Base-by-base conservation (phyloP, 2,888 invertebrate genomes). In the Melipona beecheii region DNA sequence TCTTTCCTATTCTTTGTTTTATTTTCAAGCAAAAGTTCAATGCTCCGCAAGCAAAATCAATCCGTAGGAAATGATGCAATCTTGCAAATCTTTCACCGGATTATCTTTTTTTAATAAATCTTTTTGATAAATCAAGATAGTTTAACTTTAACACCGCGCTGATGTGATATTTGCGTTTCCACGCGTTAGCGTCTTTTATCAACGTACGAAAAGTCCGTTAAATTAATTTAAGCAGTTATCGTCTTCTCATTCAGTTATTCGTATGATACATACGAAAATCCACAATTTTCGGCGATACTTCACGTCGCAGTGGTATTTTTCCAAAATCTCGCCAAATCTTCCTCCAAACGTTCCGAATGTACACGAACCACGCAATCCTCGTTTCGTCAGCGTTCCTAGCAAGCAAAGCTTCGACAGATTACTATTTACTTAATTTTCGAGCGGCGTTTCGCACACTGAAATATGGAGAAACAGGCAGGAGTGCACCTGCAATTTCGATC, bases 401-500 rank as follows among this genome's bases (percentile, higher is more conserved):
- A 11, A 27, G 2, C 4, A 9, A 17, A 36, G 19, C n/a, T 54
- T 54, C 24, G 52, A 52, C 52, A 9, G 15, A 4, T 13, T 31
- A 31, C 15, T 78, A 62, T 36, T 56, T 66, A 66, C 58, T 71
- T 58, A 36, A 70, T 76, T 73, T 70, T 49, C 69, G 21, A 11
- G 11, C 52, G 49, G 76, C 76, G 60, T 19, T 31, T 64, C 15
- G 50, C 58, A 43, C 75, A 81, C 78, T 76, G 56, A 60, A 15
- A 71, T 24, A n/a, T 4, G n/a, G 31, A 31, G 31, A 31, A 31
- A 31, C 4, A 15, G 71, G 0, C 9, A 50, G 71, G 79, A 71
- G 36, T 64, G 52, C 56, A 72, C 76, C 56, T 81, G 75, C 78
- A 83, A 88, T 87, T 88, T 81, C 81, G 73, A 70, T 21, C 31